Evolutionary conservation across 2,113 vertebrate genomes (phyloP).

Genomic region (Andinoacara biseriatus): DNA sequence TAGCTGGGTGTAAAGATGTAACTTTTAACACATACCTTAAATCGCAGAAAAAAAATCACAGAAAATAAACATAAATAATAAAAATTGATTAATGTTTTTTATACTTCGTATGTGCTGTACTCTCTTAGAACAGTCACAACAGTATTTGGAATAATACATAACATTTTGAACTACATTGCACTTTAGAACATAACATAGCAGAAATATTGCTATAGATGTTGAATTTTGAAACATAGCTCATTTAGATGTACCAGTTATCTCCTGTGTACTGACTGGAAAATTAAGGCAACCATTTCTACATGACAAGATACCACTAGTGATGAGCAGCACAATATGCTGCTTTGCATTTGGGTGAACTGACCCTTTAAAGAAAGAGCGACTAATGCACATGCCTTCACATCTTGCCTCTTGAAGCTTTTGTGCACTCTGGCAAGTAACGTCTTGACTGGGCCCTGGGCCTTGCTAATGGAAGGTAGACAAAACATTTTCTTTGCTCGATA

Average conservation of each 20-base stretch:
- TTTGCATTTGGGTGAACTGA: slow-evolving; percentile 3
- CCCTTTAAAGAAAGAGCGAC: neutral
- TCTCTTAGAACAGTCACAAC: neutral
- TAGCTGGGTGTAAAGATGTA: neutral
- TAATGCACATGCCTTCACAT: slow-evolving; percentile 27
- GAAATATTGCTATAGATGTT: neutral
- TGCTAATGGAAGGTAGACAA: slow-evolving; percentile 79
- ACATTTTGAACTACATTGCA: neutral
- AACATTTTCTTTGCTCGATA: slow-evolving; percentile 80
- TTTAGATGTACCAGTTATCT: neutral
- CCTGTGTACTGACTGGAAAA: neutral
- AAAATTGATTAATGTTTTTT: neutral
- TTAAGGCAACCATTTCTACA: neutral
- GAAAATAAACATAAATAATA: neutral
- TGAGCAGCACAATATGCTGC: neutral
- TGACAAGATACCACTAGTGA: neutral
- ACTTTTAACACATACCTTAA: neutral
- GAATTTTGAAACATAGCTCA: neutral
- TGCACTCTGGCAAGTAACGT: slow-evolving; percentile 65
- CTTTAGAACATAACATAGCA: neutral
- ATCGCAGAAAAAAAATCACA: neutral
- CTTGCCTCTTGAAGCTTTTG: slow-evolving; percentile 30
- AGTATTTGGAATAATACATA: too few species aligned
- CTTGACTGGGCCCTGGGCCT: slow-evolving; percentile 68
- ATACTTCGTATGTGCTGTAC: neutral